phyloP scores from a whole-genome alignment of 2,797 vertebrate genomes.

The Lophius americanus region DNA sequence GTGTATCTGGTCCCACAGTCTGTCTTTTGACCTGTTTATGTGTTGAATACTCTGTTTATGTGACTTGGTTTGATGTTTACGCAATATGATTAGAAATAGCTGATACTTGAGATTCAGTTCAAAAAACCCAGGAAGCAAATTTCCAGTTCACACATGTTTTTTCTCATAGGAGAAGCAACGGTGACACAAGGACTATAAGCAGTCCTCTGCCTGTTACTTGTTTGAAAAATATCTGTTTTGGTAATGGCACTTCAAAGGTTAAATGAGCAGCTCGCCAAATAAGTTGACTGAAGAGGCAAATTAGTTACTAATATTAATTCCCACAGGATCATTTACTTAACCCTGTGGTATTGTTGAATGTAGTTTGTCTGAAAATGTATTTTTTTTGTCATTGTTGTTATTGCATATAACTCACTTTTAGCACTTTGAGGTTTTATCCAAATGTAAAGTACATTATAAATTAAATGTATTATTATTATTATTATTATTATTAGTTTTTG shows the following conservation, averaged over 20 bases:
- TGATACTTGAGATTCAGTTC: not conserved
- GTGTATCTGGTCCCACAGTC: constrained; percentile 9
- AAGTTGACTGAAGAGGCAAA: constrained; percentile 22
- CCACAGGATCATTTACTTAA: too few relatives aligned
- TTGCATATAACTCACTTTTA: too few relatives aligned
- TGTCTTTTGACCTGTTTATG: constrained; percentile 2
- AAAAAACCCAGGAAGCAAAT: constrained; percentile 28
- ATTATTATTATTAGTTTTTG: too few relatives aligned
- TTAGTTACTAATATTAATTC: too few relatives aligned
- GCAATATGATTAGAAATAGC: constrained; percentile 21
- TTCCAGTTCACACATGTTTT: constrained; percentile 45
- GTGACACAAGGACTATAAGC: constrained; percentile 37
- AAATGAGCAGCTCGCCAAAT: constrained; percentile 42
- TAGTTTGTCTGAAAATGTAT: too few relatives aligned
- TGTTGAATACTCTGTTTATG: not conserved
- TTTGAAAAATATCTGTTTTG: constrained; percentile 68
- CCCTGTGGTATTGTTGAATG: too few relatives aligned
- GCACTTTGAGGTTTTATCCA: too few relatives aligned
- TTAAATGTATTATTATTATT: too few relatives aligned
- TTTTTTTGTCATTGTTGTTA: too few relatives aligned
- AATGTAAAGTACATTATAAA: too few relatives aligned
- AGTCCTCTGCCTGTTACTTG: constrained; percentile 47
- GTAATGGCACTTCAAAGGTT: constrained; percentile 37
- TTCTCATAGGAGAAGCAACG: constrained; percentile 29
- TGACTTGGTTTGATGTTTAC: not conserved